A percentile compares a stretch with the other conserved stretches of the same genome.
Evolutionary conservation across 2,888 invertebrate species (phyloP).

Genomic region (Rhabditophanes sp.): DNA sequence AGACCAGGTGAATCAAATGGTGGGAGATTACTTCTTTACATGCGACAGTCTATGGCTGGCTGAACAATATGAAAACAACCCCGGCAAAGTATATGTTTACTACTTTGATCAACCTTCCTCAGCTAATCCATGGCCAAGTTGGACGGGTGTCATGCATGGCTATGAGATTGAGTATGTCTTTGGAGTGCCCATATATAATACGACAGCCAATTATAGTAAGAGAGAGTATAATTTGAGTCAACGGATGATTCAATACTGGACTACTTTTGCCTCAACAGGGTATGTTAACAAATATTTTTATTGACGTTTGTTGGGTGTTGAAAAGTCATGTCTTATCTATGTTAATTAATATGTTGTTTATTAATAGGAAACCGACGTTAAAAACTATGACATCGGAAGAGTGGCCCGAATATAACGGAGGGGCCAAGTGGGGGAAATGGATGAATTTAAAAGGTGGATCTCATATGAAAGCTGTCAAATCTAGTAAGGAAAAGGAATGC

Average conservation of each 20-base stretch:
- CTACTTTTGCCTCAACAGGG: conserved; percentile 33
- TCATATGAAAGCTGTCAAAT: no score
- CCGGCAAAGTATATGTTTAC: conserved; percentile 35
- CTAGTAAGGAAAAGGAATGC: no score
- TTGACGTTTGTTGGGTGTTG: conserved; percentile 2
- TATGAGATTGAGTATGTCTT: conserved; percentile 95
- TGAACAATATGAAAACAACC: conserved; percentile 12
- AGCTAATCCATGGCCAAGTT: conserved; percentile 42
- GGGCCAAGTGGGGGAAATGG: conserved; percentile 24
- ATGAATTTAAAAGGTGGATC: conserved; percentile 33
- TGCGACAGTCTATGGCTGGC: conserved; percentile 31
- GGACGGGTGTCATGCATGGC: conserved; percentile 71
- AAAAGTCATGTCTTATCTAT: conserved; percentile 5
- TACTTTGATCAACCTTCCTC: conserved; percentile 40
- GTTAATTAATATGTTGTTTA: conserved; percentile 7
- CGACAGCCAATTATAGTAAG: conserved; percentile 28
- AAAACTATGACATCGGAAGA: conserved; percentile 8
- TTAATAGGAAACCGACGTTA: conserved; percentile 8
- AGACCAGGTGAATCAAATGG: conserved; percentile 42
- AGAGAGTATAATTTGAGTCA: conserved; percentile 22
- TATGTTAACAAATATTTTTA: conserved; percentile 13
- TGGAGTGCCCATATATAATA: conserved; percentile 60
- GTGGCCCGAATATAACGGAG: conserved; percentile 36
- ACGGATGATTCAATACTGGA: conserved; percentile 40
- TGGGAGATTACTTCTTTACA: conserved; percentile 72